Evolutionary conservation across 2,113 vertebrate species (phyloP).

Genomic region (Pagrus major): DNA sequence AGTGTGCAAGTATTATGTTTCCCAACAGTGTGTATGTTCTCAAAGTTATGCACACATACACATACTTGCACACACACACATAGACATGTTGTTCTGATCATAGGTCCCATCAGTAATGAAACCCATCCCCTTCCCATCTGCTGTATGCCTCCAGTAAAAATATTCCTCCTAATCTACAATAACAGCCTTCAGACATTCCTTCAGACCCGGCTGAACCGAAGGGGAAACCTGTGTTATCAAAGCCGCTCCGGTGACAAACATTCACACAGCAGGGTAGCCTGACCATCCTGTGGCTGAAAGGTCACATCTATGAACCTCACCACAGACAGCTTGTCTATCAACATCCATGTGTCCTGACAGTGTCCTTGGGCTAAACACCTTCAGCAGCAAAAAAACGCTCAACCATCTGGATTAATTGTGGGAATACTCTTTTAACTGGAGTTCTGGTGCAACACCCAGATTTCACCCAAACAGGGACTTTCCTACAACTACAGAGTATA

Average conservation of each 20-base stretch:
- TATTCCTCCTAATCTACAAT: conserved; percentile 69
- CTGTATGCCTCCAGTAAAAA: conserved; percentile 66
- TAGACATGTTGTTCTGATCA: conserved; percentile 61
- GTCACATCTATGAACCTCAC: conserved; percentile 32
- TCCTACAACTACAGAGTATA: not conserved
- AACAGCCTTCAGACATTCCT: conserved; percentile 72
- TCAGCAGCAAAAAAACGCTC: not conserved
- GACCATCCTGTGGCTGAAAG: conserved; percentile 19
- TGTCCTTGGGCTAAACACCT: not conserved
- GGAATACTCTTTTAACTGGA: not conserved
- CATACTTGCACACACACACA: conserved; percentile 8
- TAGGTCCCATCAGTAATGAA: conserved; percentile 48
- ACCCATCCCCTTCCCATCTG: conserved; percentile 65
- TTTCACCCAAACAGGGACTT: not conserved
- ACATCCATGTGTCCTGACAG: not conserved
- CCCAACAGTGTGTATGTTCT: conserved; percentile 34
- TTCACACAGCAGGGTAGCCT: conserved; percentile 52
- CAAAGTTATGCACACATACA: conserved; percentile 37
- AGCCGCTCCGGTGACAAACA: conserved; percentile 24
- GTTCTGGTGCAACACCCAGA: not conserved
- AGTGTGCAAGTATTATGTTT: conserved; percentile 39
- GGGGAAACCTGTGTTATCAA: conserved; percentile 52
- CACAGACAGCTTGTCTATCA: conserved; percentile 19
- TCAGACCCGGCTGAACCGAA: not conserved
- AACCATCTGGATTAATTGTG: too few relatives aligned